Base-by-base conservation (phyloP, 1,140 invertebrate species). In the Telenomus remus region DNA sequence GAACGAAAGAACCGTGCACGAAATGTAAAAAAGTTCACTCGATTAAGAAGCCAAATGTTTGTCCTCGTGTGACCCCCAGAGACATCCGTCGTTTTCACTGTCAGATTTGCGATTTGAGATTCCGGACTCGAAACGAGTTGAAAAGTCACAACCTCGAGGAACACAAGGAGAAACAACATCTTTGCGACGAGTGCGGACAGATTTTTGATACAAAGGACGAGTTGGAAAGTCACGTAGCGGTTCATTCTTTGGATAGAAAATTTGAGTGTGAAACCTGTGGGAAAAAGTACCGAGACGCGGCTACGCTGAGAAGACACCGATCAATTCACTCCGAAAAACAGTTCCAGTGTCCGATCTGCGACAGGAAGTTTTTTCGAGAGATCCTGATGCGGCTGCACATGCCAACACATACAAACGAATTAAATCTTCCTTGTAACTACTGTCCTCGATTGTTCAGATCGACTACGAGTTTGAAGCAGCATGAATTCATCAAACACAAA, bases 181-280 rank as follows among this genome's bases (percentile, higher is more conserved):
- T 55, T 0, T 75, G 72, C 16, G 57, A 63, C 16, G 64, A 75
- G n/a, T 75, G 72, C 16, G 72, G 72, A 0, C 57, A 68, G 14
- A 43, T 12, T 7, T 75, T 59, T 42, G 51, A 57, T 13, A 64
- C 50, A 0, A 7, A 10, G 0, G 42, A 33, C 6, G 42, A 68
- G 34, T 13, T 75, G 0, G 9, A 46, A 6, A 10, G 0, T 0
- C 57, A 75, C 19, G 48, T 6, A 0, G 51, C 5, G 0, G 0
- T 14, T 0, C 72, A 75, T 11, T 27, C 2, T 1, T 42, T 13
- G 0, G 72, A 68, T 9, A 75, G 57, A 10, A 68, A 75, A 10
- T 54, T 43, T 6, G 1, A 5, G 8, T 69, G 72, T n/a, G 59
- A 57, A 0, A 0, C 64, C 0, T 75, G 72, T 16, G 48, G 59